Evolutionary conservation across 2,113 vertebrate genomes (phyloP), one percentile per base, ranked within the genome.

Genomic region (Plestiodon gilberti): DNA sequence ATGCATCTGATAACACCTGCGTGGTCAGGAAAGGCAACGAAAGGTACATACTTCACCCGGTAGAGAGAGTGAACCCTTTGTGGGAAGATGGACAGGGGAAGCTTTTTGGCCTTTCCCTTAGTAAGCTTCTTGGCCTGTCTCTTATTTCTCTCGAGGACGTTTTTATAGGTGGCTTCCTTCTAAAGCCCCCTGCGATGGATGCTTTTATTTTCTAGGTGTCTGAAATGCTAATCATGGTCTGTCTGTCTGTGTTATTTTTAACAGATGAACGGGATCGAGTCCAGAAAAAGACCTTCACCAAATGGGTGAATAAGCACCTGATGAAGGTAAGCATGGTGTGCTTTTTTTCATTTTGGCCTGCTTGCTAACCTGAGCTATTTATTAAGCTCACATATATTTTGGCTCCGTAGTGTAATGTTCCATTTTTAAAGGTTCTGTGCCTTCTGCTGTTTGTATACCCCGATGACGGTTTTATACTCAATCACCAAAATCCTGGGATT

Each of bases 231-330:
- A 95, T 83, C 78, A 0, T 84, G 67, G 48, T 30, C 28, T 70
- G 30, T 23, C 79, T 91, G 20, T 95, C 77, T 95, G 80, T 96
- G 81, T 94, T 91, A 94, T 55, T 87, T 79, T 89, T 95, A 93
- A 85, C 95, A 99, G 99, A 99, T 97, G 99, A 99, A 95, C 97
- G 99, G 90, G 99, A 99, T 96, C 94, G 98, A 84, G 99, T 99
- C 90, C 99, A 99, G 96, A 99, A 99, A 97, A 99, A 99, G 96
- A 99, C 99, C 4, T 99, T 99, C 96, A 99, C 98, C 43, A 99
- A 99, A 95, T 99, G 99, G 99, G 98, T 99, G 97, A 99, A 99
- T 96, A 99, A 99, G 89, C 99, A 99, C 96, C 97, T 99, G 95
- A 99, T 99, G 96, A 99, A 99, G 98, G 99, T 99, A 95, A 61